Percentiles rank a stretch among this genome's conserved stretches.
These are phyloP conservation scores for Pardalotus punctatus DNA, from an alignment of 2,113 vertebrate genomes.

Conservation along the genomic window DNA sequence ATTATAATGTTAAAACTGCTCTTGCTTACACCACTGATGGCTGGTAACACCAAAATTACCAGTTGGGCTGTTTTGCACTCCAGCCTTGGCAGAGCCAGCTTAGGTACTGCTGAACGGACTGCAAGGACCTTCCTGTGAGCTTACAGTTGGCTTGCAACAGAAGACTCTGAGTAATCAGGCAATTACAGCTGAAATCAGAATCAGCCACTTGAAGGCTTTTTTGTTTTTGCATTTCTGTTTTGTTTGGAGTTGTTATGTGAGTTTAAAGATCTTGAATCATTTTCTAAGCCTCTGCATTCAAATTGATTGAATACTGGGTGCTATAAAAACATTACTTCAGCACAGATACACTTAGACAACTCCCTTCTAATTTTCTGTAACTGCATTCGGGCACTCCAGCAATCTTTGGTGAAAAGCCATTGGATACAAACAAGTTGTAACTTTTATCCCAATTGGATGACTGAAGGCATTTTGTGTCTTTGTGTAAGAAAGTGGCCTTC, in stretches of 20 bases:
- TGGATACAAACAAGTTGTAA: conserved; percentile 28
- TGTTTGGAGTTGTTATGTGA: conserved; percentile 55
- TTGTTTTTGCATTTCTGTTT: conserved; percentile 59
- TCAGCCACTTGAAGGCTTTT: conserved; percentile 32
- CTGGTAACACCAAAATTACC: background rate
- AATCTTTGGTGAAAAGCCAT: conserved; percentile 34
- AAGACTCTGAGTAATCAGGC: conserved; percentile 48
- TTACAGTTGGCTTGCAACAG: conserved; percentile 42
- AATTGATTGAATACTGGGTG: conserved; percentile 46
- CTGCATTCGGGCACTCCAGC: background rate
- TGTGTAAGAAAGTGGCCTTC: background rate
- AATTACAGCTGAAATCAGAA: conserved; percentile 57
- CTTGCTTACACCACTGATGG: background rate
- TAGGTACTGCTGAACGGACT: background rate
- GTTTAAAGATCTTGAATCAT: conserved; percentile 58
- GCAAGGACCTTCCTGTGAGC: conserved; percentile 23
- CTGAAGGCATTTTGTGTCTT: background rate
- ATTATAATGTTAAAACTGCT: background rate
- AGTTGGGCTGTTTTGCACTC: background rate
- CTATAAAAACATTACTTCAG: conserved; percentile 65
- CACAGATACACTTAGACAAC: conserved; percentile 42
- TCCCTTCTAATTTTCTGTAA: conserved; percentile 36
- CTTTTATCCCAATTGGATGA: background rate
- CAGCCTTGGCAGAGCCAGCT: background rate
- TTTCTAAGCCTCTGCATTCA: conserved; percentile 45